These are phyloP conservation scores for Meteorus sp. DNA, from an alignment of 1,140 invertebrate genomes.

Conservation along the genomic window DNA sequence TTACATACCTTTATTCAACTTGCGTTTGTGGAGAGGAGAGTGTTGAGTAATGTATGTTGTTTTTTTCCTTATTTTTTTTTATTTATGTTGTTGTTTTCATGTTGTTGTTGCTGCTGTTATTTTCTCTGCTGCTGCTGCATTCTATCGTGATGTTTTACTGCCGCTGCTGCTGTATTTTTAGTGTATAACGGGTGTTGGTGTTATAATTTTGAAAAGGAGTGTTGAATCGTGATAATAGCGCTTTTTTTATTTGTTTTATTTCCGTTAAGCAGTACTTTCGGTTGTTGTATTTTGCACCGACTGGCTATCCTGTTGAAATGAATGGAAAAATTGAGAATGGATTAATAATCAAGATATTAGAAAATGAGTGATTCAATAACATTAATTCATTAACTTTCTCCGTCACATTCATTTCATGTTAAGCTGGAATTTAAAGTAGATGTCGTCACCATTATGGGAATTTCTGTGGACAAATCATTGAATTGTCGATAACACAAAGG, in stretches of 20 bases:
- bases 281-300: slow-evolving; percentile 61
- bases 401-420: too few relatives aligned
- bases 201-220: slow-evolving; percentile 42
- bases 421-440: too few relatives aligned
- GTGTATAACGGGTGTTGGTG: slow-evolving; percentile 48
- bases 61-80: slow-evolving; percentile 44
- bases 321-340: slow-evolving; percentile 24
- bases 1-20: slow-evolving; percentile 39
- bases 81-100: slow-evolving; percentile 44
- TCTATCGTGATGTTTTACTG: too few relatives aligned
- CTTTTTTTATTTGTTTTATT: slow-evolving; percentile 30
- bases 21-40: slow-evolving; percentile 43
- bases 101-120: slow-evolving; percentile 36
- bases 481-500: too few relatives aligned
- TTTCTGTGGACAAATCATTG: too few relatives aligned
- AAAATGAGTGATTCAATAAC: slow-evolving; percentile 42
- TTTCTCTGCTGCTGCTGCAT: slow-evolving; percentile 20
- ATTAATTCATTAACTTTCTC: slow-evolving; percentile 15
- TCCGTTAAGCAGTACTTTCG: slow-evolving; percentile 62
- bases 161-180: slow-evolving; percentile 33
- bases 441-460: too few relatives aligned
- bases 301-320: slow-evolving; percentile 58
- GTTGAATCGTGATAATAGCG: slow-evolving; percentile 35
- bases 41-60: slow-evolving; percentile 45
- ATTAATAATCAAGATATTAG: slow-evolving; percentile 37